Evolutionary conservation across 2,113 vertebrate genomes (phyloP).

Genomic region (Cricetomys ansorgei): DNA sequence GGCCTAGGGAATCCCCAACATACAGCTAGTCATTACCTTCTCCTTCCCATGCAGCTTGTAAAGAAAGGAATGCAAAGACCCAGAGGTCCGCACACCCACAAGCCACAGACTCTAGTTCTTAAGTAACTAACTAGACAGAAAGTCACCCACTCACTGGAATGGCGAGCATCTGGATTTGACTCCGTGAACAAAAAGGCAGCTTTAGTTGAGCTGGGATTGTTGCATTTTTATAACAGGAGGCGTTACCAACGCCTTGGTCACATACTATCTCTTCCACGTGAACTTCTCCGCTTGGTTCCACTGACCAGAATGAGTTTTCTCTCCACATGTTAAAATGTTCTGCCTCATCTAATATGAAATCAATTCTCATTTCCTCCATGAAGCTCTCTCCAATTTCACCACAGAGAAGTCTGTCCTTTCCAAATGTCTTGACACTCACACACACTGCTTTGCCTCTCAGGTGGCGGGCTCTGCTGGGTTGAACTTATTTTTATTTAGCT

Average conservation of each 20-base stretch:
- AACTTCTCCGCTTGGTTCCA: not conserved
- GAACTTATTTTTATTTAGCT: not conserved
- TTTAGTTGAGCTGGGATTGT: not conserved
- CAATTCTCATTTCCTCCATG: not conserved
- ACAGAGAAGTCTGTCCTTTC: constrained; percentile 13
- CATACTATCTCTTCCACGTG: not conserved
- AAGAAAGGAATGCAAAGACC: not conserved
- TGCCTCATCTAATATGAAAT: not conserved
- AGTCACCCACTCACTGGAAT: not conserved
- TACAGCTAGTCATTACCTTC: not conserved
- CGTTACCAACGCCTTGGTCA: not conserved
- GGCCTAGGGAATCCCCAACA: not conserved
- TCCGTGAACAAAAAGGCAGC: not conserved
- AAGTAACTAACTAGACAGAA: not conserved
- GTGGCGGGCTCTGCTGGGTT: not conserved
- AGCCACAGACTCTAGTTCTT: not conserved
- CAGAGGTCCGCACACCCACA: not conserved
- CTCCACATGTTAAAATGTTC: not conserved
- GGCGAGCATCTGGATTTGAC: not conserved
- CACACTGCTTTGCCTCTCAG: not conserved
- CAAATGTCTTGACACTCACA: not conserved
- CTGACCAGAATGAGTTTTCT: not conserved
- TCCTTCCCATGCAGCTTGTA: not conserved
- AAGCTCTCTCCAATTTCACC: not conserved
- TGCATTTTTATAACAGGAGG: not conserved